These are phyloP conservation scores for Mercenaria mercenaria DNA, from an alignment of 1,140 invertebrate genomes.

Conservation along the genomic window DNA sequence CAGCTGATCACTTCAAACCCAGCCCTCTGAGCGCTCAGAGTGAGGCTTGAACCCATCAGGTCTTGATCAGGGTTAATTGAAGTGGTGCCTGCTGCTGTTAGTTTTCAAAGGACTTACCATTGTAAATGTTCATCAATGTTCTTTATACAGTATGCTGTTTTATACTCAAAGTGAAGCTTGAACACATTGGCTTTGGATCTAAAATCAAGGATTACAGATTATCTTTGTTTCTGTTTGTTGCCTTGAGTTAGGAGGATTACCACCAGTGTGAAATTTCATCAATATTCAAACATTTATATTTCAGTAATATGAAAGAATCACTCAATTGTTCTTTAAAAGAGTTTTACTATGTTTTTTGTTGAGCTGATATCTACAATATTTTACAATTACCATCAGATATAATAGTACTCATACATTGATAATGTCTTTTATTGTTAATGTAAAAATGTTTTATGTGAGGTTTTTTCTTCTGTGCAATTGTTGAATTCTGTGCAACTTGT, in stretches of 20 bases:
- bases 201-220: no score
- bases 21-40: constrained; percentile 37
- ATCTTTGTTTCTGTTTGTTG: no score
- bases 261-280: no score
- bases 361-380: not conserved
- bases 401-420: not conserved
- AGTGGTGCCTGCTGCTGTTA: no score
- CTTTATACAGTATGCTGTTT: not conserved
- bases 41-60: constrained; percentile 22
- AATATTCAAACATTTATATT: no score
- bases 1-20: constrained; percentile 30
- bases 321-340: not conserved
- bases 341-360: not conserved
- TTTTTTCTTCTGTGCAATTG: not conserved
- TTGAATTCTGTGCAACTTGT: not conserved
- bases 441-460: no score
- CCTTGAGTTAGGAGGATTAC: no score
- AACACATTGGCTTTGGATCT: no score
- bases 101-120: not conserved
- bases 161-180: not conserved
- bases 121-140: not conserved
- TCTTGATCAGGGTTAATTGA: not conserved
- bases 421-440: no score
- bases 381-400: not conserved
- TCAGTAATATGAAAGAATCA: no score